Evolutionary conservation across 2,888 invertebrate species (phyloP).

Genomic region (Crematogaster levior): DNA sequence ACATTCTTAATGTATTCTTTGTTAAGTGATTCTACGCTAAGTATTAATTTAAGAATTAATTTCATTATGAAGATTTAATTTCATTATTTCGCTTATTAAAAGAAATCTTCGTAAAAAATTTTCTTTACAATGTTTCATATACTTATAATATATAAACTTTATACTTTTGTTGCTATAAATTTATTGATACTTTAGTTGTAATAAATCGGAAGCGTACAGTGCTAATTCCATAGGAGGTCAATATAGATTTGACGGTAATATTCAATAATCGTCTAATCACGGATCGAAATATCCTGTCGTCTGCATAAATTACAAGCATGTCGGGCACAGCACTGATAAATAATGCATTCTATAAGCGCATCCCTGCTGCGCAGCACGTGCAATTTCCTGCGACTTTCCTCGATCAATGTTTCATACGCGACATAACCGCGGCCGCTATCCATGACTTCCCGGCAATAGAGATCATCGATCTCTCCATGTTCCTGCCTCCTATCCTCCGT

Average conservation of each 20-base stretch:
- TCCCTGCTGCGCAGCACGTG: slow-evolving; percentile 48
- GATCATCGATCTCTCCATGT: slow-evolving; percentile 60
- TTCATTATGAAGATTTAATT: not conserved
- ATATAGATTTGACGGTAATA: slow-evolving; percentile 5
- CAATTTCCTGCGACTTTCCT: slow-evolving; percentile 39
- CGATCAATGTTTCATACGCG: slow-evolving; percentile 65
- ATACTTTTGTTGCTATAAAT: too few relatives aligned
- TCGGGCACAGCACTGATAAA: slow-evolving; percentile 42
- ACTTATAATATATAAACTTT: too few relatives aligned
- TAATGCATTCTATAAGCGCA: slow-evolving; percentile 53
- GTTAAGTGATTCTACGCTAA: not conserved
- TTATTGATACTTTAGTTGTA: not conserved
- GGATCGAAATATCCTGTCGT: slow-evolving; percentile 46
- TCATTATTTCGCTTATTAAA: not conserved
- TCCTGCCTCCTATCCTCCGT: not conserved
- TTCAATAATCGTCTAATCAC: slow-evolving; percentile 49
- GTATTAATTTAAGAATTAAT: too few relatives aligned
- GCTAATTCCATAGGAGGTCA: not conserved
- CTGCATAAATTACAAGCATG: slow-evolving; percentile 47
- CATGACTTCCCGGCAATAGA: slow-evolving; percentile 48
- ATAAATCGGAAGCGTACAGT: not conserved
- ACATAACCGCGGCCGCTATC: slow-evolving; percentile 47
- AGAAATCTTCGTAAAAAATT: not conserved
- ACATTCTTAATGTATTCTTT: not conserved
- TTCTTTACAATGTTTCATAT: not conserved